A percentile compares a stretch with the other conserved stretches of the same genome.
Evolutionary conservation across 2,113 vertebrate species (phyloP).

Genomic region (Maccullochella peelii): DNA sequence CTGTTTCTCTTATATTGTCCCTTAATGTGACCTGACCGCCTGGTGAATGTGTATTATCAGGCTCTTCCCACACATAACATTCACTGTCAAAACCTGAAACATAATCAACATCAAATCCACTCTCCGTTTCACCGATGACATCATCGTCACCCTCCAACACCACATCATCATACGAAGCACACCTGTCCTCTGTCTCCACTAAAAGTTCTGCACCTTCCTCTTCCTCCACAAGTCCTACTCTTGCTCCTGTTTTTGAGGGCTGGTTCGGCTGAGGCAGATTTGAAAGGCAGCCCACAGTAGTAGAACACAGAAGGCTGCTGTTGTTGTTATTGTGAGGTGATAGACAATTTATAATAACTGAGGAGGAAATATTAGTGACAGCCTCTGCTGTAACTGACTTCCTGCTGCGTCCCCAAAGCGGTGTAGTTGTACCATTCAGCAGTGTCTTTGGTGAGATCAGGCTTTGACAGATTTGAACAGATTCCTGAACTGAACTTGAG

Average conservation of each 20-base stretch:
- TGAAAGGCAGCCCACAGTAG: constrained; percentile 84
- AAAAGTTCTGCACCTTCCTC: constrained; percentile 77
- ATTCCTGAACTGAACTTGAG: background rate
- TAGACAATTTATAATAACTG: constrained; percentile 10
- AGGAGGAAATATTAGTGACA: constrained; percentile 18
- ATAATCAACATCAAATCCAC: background rate
- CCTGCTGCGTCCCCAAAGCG: constrained; percentile 6
- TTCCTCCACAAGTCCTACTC: constrained; percentile 74
- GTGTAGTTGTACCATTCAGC: constrained; percentile 56
- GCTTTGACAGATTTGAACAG: constrained; percentile 52
- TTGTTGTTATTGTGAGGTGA: background rate
- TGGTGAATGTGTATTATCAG: background rate
- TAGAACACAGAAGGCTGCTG: constrained; percentile 83
- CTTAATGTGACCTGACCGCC: background rate
- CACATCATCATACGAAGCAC: constrained; percentile 79
- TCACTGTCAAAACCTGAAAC: constrained; percentile 38
- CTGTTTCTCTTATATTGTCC: background rate
- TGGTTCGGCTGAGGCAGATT: constrained; percentile 66
- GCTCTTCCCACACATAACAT: constrained; percentile 20
- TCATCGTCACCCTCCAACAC: constrained; percentile 59
- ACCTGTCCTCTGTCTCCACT: constrained; percentile 80
- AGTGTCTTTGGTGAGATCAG: constrained; percentile 68
- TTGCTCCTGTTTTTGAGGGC: constrained; percentile 71
- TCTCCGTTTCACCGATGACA: background rate
- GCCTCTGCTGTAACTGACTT: background rate